Conservation (phyloP, 2,797 vertebrate genomes). For the Alca torda region DNA sequence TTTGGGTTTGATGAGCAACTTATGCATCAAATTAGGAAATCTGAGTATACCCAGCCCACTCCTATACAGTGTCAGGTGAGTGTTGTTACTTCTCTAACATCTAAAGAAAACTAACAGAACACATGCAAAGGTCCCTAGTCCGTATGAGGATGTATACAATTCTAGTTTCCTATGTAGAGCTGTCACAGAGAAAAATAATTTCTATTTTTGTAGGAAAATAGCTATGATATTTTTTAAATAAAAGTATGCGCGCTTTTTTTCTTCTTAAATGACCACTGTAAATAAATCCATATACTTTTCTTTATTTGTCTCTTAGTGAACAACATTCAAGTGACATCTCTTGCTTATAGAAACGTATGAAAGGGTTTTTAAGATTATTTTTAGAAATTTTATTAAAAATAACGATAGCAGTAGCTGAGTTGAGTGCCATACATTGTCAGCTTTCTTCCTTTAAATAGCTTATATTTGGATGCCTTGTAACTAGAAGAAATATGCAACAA, state of each 20-base stretch:
- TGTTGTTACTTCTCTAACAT: not conserved
- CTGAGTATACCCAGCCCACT: constrained; percentile 96
- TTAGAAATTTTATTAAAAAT: not conserved
- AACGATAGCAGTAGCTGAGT: not conserved
- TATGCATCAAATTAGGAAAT: constrained; percentile 98
- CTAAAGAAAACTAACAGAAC: not conserved
- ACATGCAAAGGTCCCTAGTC: not conserved
- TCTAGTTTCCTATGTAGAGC: not conserved
- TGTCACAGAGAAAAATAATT: not conserved
- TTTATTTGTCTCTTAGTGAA: not conserved
- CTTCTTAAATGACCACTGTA: not conserved
- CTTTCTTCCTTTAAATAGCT: not conserved
- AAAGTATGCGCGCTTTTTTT: not conserved
- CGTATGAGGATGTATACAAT: not conserved
- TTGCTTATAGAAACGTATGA: not conserved
- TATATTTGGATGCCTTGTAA: not conserved
- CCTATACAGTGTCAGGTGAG: constrained; percentile 98
- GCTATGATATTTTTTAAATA: not conserved
- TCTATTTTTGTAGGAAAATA: not conserved
- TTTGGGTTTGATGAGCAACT: constrained; percentile 97
- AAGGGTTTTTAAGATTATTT: not conserved
- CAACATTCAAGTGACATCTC: not conserved
- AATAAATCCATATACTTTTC: not conserved
- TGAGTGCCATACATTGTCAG: not conserved
- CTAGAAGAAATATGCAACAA: not conserved